Percentiles rank a stretch among this genome's conserved stretches.
Evolutionary conservation across 2,113 vertebrate species (phyloP).

Genomic region (Neogobius melanostomus): DNA sequence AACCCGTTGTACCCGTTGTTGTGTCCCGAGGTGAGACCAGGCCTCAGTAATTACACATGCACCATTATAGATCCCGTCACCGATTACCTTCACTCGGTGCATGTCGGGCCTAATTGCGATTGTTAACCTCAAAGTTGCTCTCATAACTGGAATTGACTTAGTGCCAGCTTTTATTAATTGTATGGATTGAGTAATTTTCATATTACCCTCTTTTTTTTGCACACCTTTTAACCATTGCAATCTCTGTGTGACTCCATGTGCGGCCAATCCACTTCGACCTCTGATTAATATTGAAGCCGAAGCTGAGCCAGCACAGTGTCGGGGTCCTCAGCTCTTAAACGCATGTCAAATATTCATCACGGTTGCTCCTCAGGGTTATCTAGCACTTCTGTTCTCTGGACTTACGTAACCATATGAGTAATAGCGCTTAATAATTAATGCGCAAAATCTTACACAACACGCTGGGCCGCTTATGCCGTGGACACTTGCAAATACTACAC

Average conservation of each 20-base stretch:
- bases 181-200: constrained; percentile 48
- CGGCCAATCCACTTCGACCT: constrained; percentile 16
- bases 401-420: constrained; percentile 51
- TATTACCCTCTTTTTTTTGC: constrained; percentile 6
- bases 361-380: constrained; percentile 16
- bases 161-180: constrained; percentile 57
- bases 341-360: constrained; percentile 46
- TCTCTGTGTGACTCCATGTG: neutral
- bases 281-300: constrained; percentile 31
- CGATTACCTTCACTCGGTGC: constrained; percentile 53
- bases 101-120: constrained; percentile 61
- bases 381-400: constrained; percentile 33
- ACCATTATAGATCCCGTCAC: constrained; percentile 52
- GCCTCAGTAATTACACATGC: constrained; percentile 62
- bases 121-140: constrained; percentile 70
- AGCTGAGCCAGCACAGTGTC: constrained; percentile 47
- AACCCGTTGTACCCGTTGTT: neutral
- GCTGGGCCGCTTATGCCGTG: neutral
- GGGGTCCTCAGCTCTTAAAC: constrained; percentile 35
- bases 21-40: constrained; percentile 15
- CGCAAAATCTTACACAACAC: constrained; percentile 55
- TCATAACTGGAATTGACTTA: constrained; percentile 69
- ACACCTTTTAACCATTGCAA: constrained; percentile 31
- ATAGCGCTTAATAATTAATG: constrained; percentile 52
- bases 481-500: neutral